Percentiles rank a stretch among this genome's conserved stretches.
These are phyloP conservation scores for Percopsis omiscomaycus DNA, from an alignment of 2,797 vertebrate genomes.

Conservation along the genomic window DNA sequence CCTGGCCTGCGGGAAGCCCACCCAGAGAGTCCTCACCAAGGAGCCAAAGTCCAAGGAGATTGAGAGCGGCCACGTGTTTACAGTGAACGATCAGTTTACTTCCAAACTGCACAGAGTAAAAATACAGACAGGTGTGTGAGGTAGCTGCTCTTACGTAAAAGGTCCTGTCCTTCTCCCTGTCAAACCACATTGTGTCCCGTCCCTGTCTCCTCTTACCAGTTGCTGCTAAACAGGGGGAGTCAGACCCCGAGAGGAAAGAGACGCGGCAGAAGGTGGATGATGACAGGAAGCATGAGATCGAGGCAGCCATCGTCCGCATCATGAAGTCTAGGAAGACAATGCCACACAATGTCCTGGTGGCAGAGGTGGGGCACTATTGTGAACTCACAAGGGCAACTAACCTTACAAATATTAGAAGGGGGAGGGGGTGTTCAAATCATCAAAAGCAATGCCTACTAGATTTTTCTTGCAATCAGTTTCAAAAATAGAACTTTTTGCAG, in stretches of 20 bases:
- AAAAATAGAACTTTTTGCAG: too few species aligned
- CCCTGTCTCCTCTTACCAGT: constrained; percentile 70
- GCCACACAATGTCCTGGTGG: constrained; percentile 98
- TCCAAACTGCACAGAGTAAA: constrained; percentile 98
- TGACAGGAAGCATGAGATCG: constrained; percentile 97
- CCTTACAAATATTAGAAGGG: not conserved
- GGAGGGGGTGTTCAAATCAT: too few species aligned
- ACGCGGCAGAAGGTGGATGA: constrained; percentile 97
- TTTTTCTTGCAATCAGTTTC: too few species aligned
- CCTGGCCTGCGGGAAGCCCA: constrained; percentile 91
- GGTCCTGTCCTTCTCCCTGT: not conserved
- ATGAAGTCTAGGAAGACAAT: constrained; percentile 99
- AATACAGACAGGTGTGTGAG: constrained; percentile 77
- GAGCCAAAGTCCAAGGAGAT: constrained; percentile 99
- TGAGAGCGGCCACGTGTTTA: constrained; percentile 96
- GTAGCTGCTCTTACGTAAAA: not conserved
- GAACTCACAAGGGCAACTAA: not conserved
- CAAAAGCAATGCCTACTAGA: too few species aligned
- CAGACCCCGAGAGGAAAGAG: constrained; percentile 95
- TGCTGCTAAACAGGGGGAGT: constrained; percentile 98
- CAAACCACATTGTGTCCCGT: constrained; percentile 5
- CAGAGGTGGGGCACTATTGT: constrained; percentile 82
- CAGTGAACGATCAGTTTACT: constrained; percentile 98
- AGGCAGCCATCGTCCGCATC: constrained; percentile 97
- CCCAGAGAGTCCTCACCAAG: constrained; percentile 96